Evolutionary conservation across 2,888 invertebrate species (phyloP), one percentile per base, ranked within the genome.

Genomic region (Kuschelorhynchus macadamiae): DNA sequence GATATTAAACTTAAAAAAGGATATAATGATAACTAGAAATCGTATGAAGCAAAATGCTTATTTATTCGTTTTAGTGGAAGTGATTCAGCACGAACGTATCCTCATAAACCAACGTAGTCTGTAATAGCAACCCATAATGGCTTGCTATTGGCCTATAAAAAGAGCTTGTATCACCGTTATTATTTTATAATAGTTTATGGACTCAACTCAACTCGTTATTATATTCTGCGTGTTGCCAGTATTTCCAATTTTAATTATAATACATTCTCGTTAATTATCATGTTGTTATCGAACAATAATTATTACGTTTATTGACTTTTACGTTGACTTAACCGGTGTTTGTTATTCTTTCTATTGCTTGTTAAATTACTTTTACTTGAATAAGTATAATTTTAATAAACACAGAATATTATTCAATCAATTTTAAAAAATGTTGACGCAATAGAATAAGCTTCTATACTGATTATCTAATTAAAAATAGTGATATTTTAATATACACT

Each of bases 141-240:
- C 52, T 52, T 39, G 52, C 39, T 52, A 52, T 39, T 18, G 21
- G 39, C 39, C 52, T 39, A 52, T 52, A 52, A 52, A 52, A 52
- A 39, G 39, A 21, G 52, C 20, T 12, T 39, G 36, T 52, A 52
- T 39, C 39, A 39, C 39, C 16, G 32, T 32, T 49, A 36, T 36
- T 36, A 36, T 36, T 36, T 12, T 36, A 36, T 36, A 36, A 36
- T 36, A 36, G 36, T 11, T 36, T 36, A 36, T 36, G 36, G 36
- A 36, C 11, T 36, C 11, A 36, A 11, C n/a, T 36, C 36, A 36
- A 36, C 4, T 36, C 11, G 36, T 36, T 36, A n/a, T 36, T 36
- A 36, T 36, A 11, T 2, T 11, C 12, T 36, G 36, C 36, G 11
- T 36, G 36, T 36, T 12, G 36, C 12, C 11, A 11, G 36, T 36